These are phyloP conservation scores for Epinephelus malabaricus DNA, from an alignment of 2,797 vertebrate species.

Conservation along the genomic window DNA sequence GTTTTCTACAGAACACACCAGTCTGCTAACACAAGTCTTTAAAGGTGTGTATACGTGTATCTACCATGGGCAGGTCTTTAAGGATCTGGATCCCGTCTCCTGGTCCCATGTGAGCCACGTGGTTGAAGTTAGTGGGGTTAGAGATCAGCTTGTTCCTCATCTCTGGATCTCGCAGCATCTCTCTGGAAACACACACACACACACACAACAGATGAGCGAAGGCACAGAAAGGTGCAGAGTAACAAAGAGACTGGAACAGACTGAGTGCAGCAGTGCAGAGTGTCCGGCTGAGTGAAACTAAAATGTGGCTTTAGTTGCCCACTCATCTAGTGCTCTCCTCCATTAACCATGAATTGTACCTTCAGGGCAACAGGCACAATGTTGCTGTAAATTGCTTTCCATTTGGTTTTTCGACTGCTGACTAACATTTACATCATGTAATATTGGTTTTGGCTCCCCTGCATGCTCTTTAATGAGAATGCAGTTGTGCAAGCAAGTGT, in stretches of 20 bases:
- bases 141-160: constrained; percentile 99
- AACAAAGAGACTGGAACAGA: not conserved
- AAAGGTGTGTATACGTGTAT: not conserved
- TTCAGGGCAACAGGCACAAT: not conserved
- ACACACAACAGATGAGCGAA: constrained; percentile 5
- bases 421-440: not conserved
- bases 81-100: constrained; percentile 99
- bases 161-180: constrained; percentile 98
- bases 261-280: not conserved
- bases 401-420: not conserved
- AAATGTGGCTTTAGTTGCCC: not conserved
- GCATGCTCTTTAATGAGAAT: not conserved
- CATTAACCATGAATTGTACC: not conserved
- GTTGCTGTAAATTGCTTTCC: not conserved
- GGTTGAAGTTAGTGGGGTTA: constrained; percentile 99
- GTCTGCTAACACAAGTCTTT: not conserved
- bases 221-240: not conserved
- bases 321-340: not conserved
- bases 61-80: constrained; percentile 97
- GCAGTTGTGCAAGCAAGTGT: not conserved
- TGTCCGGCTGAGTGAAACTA: not conserved
- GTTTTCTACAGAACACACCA: no score
- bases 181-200: constrained; percentile 83
- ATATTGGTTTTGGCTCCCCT: not conserved
- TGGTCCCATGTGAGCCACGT: constrained; percentile 99